Percentiles rank a stretch among this genome's conserved stretches.
These are phyloP conservation scores for Ochlodes sylvanus DNA, from an alignment of 2,888 invertebrate genomes.

Conservation along the genomic window DNA sequence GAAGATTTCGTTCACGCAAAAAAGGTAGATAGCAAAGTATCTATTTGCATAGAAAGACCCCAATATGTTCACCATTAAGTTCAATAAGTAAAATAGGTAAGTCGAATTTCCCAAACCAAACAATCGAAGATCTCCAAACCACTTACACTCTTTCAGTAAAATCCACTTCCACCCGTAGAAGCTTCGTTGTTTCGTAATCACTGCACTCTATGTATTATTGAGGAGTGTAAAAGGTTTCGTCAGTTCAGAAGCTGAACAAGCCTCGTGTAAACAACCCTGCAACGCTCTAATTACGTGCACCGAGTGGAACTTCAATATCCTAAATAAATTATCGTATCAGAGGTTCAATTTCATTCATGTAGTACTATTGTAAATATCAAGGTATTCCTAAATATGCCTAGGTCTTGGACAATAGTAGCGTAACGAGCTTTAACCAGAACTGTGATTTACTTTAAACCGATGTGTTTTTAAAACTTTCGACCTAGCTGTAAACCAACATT, in stretches of 20 bases:
- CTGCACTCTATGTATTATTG: conserved; percentile 27
- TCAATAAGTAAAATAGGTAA: too few species aligned
- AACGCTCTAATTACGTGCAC: conserved; percentile 3
- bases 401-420: neutral
- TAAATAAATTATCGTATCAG: conserved; percentile 5
- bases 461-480: too few species aligned
- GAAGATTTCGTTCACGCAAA: too few species aligned
- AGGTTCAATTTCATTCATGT: neutral
- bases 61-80: too few species aligned
- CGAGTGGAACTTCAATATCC: neutral
- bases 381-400: too few species aligned
- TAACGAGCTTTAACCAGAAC: too few species aligned
- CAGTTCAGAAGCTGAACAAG: neutral
- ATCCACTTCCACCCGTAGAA: conserved; percentile 22
- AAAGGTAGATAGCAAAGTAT: too few species aligned
- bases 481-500: too few species aligned
- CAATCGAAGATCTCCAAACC: neutral
- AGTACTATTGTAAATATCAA: too few species aligned
- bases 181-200: conserved; percentile 27
- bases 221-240: conserved; percentile 20
- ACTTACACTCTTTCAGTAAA: conserved; percentile 20
- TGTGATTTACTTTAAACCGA: too few species aligned
- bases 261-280: conserved; percentile 20
- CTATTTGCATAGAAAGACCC: too few species aligned
- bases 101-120: neutral